A percentile compares a stretch with the other conserved stretches of the same genome.
phyloP scores from a whole-genome alignment of 2,797 vertebrate species.

The Platyrinchus mystaceus region DNA sequence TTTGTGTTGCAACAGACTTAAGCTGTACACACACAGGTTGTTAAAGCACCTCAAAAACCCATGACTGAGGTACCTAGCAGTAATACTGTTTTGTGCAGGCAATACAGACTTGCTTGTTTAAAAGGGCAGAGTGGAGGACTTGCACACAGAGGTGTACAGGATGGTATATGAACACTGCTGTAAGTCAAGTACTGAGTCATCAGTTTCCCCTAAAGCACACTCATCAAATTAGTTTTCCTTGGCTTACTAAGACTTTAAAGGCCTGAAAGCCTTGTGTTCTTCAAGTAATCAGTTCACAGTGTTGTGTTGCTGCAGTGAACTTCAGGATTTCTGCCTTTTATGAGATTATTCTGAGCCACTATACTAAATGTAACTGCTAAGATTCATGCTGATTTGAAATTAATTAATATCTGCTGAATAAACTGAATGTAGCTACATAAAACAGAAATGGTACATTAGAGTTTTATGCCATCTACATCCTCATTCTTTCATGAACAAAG shows the following conservation, averaged over 20 bases:
- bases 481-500: neutral
- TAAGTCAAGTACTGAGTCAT: neutral
- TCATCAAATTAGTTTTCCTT: neutral
- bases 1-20: neutral
- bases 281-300: neutral
- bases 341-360: neutral
- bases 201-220: neutral
- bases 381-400: neutral
- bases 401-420: neutral
- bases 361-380: neutral
- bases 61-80: neutral
- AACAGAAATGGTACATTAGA: neutral
- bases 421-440: neutral
- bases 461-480: neutral
- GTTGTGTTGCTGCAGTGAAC: neutral
- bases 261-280: neutral
- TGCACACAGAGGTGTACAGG: neutral
- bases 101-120: neutral
- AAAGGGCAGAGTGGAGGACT: neutral
- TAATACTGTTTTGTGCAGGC: neutral
- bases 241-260: neutral
- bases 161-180: neutral
- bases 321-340: neutral
- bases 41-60: neutral
- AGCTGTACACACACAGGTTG: neutral